Conservation (phyloP, 2,888 invertebrate genomes). For the Notocelia uddmanniana region DNA sequence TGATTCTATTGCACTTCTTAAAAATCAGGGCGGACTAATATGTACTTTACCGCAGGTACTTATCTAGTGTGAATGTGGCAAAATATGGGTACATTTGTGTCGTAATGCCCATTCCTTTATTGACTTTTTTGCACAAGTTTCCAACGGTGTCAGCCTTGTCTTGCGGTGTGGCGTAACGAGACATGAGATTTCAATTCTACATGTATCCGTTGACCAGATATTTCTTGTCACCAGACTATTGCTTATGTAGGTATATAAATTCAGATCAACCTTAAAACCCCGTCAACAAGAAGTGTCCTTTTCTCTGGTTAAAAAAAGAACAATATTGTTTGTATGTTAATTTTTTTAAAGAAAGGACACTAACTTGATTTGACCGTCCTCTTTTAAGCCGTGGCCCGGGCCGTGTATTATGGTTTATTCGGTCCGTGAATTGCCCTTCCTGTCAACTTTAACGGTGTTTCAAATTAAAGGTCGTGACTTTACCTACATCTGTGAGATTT, state of each 20-base stretch:
- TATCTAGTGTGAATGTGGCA: constrained; percentile 48
- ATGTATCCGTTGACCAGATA: background rate
- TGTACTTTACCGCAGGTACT: constrained; percentile 14
- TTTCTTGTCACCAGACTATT: background rate
- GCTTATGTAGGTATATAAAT: background rate
- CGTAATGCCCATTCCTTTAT: constrained; percentile 50
- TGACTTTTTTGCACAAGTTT: constrained; percentile 53
- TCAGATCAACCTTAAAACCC: too few relatives aligned
- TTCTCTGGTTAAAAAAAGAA: too few relatives aligned
- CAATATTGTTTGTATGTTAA: too few relatives aligned
- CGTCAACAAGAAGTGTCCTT: too few relatives aligned
- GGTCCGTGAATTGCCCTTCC: too few relatives aligned
- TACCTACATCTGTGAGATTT: too few relatives aligned
- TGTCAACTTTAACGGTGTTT: too few relatives aligned
- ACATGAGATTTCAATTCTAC: constrained; percentile 29
- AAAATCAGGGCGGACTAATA: constrained; percentile 32
- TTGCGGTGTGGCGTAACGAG: constrained; percentile 32
- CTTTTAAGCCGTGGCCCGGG: too few relatives aligned
- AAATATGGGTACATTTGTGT: constrained; percentile 51
- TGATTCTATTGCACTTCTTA: constrained; percentile 7
- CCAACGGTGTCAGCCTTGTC: constrained; percentile 44
- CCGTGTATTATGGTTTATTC: too few relatives aligned
- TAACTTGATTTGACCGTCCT: too few relatives aligned
- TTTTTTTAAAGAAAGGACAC: too few relatives aligned
- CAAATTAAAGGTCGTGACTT: too few relatives aligned